Evolutionary conservation across 2,113 vertebrate species (phyloP), one percentile per base, ranked within the genome.

Genomic region (Brachirus orientalis): DNA sequence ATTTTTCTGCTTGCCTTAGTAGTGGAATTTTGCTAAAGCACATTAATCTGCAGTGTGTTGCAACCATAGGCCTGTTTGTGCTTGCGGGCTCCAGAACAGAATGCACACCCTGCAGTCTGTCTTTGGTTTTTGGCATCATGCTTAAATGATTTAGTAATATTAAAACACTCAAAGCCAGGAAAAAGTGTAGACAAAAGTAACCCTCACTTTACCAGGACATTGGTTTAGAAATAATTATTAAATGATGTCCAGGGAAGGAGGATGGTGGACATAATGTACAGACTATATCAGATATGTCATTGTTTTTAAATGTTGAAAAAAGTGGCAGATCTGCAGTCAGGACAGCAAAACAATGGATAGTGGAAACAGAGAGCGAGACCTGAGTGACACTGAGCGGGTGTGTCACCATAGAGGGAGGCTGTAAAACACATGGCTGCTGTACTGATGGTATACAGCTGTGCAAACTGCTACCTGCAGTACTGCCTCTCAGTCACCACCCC

Each of bases 31-130:
- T 74, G 51, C 46, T 55, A 3, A 50, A 74, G 45, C 77, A 50
- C 60, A 68, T 72, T 63, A 63, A 11, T 41, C 57, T 45, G 66
- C 55, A 55, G 47, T 41, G 10, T 84, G 60, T 87, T 63, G 84
- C 87, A 89, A 87, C 81, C 19, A 2, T 33, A 72, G 71, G 75
- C 89, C 56, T 84, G 82, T 88, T 80, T 77, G 71, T 75, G 88
- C 85, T 77, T 72, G 80, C 8, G 68, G 82, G 41, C 60, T 57
- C 11, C 3, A 40, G 38, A 9, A 33, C 77, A 86, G 70, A 86
- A 78, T 65, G 63, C 77, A 51, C 35, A 62, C 44, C 79, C 63
- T 38, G 72, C 75, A 65, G 70, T 44, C 62, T 63, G 56, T 3
- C 18, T 84, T 69, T 66, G 20, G 33, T 63, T 81, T 64, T 51